These are phyloP conservation scores for Cettia cetti DNA, from an alignment of 2,113 vertebrate species.

Conservation along the genomic window DNA sequence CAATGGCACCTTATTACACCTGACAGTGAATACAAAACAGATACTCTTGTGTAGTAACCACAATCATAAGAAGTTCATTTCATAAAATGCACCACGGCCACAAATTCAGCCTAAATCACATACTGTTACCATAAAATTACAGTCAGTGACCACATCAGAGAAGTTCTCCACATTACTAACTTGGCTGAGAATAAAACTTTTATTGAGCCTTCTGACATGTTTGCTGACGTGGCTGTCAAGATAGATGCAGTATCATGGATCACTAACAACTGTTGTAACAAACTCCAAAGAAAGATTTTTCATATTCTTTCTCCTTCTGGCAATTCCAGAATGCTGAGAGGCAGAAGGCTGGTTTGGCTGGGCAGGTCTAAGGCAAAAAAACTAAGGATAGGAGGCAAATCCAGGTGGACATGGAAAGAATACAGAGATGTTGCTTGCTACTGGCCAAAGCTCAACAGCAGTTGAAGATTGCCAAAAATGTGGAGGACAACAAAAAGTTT, in stretches of 20 bases:
- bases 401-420: not conserved
- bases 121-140: not conserved
- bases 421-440: not conserved
- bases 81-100: not conserved
- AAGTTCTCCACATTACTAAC: not conserved
- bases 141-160: not conserved
- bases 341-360: not conserved
- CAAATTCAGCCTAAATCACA: not conserved
- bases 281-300: not conserved
- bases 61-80: not conserved
- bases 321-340: not conserved
- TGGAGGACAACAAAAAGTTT: not conserved
- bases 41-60: not conserved
- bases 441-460: not conserved
- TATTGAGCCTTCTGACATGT: not conserved
- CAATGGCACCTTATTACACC: not conserved
- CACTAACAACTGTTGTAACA: rapidly evolving
- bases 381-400: not conserved
- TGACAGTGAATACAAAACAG: not conserved
- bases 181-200: not conserved
- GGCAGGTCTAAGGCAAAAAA: not conserved
- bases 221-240: not conserved
- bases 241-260: not conserved
- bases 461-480: not conserved
- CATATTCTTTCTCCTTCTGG: not conserved